phyloP scores from a whole-genome alignment of 2,888 invertebrate genomes.

The Tachina grossa region DNA sequence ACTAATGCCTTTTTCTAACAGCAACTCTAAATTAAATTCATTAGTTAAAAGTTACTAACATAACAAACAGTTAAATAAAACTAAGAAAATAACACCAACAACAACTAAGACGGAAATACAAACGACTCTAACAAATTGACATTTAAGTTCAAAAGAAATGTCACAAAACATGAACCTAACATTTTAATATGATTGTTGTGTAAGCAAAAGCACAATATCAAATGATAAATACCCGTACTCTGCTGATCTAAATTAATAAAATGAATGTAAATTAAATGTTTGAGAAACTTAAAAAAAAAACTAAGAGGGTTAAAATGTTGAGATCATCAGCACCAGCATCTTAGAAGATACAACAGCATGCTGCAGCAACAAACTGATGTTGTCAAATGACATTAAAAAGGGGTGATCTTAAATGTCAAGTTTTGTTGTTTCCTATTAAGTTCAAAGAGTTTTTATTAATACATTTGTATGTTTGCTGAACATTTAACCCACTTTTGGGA shows the following conservation, averaged over 20 bases:
- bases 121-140: constrained; percentile 60
- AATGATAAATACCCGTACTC: constrained; percentile 48
- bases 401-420: constrained; percentile 56
- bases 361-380: constrained; percentile 40
- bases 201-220: constrained; percentile 51
- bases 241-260: constrained; percentile 48
- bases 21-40: constrained; percentile 20
- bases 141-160: constrained; percentile 69
- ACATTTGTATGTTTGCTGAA: constrained; percentile 29
- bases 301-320: constrained; percentile 59
- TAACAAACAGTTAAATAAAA: constrained; percentile 31
- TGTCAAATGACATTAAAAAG: constrained; percentile 48
- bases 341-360: constrained; percentile 46
- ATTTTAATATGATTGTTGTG: constrained; percentile 68
- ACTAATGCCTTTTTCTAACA: neutral
- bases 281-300: constrained; percentile 29
- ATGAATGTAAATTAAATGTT: constrained; percentile 64
- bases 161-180: constrained; percentile 69
- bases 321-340: constrained; percentile 53
- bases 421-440: constrained; percentile 16
- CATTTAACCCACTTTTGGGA: constrained; percentile 53
- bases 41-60: constrained; percentile 20
- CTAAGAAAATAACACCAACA: neutral
- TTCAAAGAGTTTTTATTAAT: constrained; percentile 45
- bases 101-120: constrained; percentile 38